phyloP scores from a whole-genome alignment of 2,113 vertebrate genomes.

The Ovis aries region ARS-UI_Ramb_v3.0 NC_056056.1:175087501-175088000 shows the following conservation, averaged over 20 bases:
- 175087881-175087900: not conserved
- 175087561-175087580: too few relatives aligned
- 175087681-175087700: not conserved
- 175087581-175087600: not conserved
- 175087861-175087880: not conserved
- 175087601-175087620: too few relatives aligned
- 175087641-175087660: too few relatives aligned
- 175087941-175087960: not conserved
- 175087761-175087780: fast-evolving
- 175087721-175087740: not conserved
- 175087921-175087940: not conserved
- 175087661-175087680: not conserved
- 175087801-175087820: not conserved
- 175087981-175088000: not conserved
- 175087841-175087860: not conserved
- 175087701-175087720: not conserved
- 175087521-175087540: not conserved
- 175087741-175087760: not conserved
- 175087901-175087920: not conserved
- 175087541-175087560: fast-evolving
- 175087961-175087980: not conserved
- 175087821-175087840: not conserved
- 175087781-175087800: fast-evolving
- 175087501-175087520: not conserved
- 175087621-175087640: not conserved